Evolutionary conservation across 1,140 invertebrate species (phyloP).

Genomic region (Kradibia gibbosae): DNA sequence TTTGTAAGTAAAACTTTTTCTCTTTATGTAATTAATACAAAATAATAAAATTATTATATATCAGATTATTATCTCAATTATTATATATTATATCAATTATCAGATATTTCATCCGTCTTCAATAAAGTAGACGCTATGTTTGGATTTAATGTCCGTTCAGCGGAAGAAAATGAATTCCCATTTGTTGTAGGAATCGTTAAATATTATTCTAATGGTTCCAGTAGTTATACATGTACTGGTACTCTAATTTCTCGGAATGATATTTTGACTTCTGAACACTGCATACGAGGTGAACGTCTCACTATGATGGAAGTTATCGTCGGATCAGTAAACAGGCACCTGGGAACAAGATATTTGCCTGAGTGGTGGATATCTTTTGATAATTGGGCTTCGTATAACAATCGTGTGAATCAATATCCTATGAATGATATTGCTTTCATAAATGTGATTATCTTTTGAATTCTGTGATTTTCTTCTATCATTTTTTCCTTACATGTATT

Average conservation of each 20-base stretch:
- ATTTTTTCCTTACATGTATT: neutral
- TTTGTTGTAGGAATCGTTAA: neutral
- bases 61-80: neutral
- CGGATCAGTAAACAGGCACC: neutral
- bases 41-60: too few relatives aligned
- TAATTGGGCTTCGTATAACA: neutral
- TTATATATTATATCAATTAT: too few relatives aligned
- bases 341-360: neutral
- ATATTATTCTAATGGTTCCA: neutral
- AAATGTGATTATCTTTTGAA: too few relatives aligned
- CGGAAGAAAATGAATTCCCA: neutral
- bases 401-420: neutral
- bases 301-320: neutral
- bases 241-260: neutral
- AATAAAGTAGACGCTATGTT: neutral
- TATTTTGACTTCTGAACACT: conserved; percentile 1
- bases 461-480: too few relatives aligned
- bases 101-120: neutral
- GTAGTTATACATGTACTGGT: neutral
- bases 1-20: neutral
- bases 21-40: neutral
- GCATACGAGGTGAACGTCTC: neutral
- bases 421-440: neutral
- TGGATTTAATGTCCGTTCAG: neutral
- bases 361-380: neutral